Conservation (phyloP, 2,113 vertebrate genomes). For the Bathybates hornii region DNA sequence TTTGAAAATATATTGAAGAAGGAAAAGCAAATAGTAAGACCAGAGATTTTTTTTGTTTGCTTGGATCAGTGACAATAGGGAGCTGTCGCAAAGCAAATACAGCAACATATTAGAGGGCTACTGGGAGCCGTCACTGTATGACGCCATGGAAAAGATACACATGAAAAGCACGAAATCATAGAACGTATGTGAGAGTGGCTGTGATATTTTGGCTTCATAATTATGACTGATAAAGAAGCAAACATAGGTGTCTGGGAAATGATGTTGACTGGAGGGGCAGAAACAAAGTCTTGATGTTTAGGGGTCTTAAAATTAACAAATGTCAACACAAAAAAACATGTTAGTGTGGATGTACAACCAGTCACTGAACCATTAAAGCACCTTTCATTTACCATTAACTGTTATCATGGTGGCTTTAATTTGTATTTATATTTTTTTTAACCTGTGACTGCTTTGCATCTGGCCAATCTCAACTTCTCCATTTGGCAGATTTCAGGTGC, state of each 20-base stretch:
- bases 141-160: not conserved
- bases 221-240: not conserved
- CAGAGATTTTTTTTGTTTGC: not conserved
- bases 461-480: not conserved
- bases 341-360: not conserved
- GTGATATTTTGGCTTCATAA: not conserved
- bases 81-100: not conserved
- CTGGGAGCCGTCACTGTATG: not conserved
- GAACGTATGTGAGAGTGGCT: not conserved
- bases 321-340: not conserved
- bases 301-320: not conserved
- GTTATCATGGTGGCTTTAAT: not conserved
- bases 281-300: not conserved
- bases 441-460: not conserved
- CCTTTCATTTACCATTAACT: constrained; percentile 10
- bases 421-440: not conserved
- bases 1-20: not conserved
- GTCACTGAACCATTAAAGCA: constrained; percentile 25
- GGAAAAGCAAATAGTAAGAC: not conserved
- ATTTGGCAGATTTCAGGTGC: constrained; percentile 64
- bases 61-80: not conserved
- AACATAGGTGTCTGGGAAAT: not conserved
- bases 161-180: not conserved
- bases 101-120: not conserved
- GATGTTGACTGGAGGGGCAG: not conserved